Conservation (phyloP, 2,113 vertebrate genomes). For the Tyrannus savana region DNA sequence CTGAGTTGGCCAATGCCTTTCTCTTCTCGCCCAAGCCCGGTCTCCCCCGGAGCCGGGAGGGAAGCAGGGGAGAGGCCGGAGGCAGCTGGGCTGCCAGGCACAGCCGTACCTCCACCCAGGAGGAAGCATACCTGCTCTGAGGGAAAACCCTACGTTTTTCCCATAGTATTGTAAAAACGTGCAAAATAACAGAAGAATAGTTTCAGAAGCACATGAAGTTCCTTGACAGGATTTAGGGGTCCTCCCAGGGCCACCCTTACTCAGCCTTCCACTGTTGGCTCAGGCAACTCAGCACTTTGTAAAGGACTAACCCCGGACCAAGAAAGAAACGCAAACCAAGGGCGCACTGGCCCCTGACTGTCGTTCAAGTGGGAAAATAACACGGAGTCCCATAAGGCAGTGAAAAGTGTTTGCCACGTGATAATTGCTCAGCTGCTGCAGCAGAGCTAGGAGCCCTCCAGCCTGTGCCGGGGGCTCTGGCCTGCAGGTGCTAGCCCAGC, state of each 20-base stretch:
- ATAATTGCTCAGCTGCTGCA: not conserved
- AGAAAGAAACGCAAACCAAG: not conserved
- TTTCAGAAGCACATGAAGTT: not conserved
- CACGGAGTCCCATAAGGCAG: accelerated
- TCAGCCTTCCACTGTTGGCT: too few relatives aligned
- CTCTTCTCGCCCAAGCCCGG: not conserved
- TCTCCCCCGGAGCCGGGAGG: accelerated
- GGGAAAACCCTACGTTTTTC: accelerated
- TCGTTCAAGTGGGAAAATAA: not conserved
- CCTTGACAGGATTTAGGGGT: accelerated
- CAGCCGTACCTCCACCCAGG: accelerated
- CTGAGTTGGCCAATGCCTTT: too few relatives aligned
- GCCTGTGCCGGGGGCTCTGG: not conserved
- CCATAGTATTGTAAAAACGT: accelerated
- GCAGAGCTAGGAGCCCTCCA: accelerated
- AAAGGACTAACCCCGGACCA: not conserved
- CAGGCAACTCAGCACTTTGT: accelerated
- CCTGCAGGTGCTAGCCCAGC: accelerated
- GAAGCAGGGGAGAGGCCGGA: accelerated
- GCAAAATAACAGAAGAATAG: not conserved
- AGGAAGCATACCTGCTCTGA: accelerated
- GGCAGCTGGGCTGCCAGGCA: too few relatives aligned
- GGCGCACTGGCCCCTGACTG: accelerated
- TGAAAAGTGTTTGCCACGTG: not conserved
- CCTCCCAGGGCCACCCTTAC: too few relatives aligned